These are phyloP conservation scores for Agrypnia vestita DNA, from an alignment of 1,140 invertebrate species.

Conservation along the genomic window DNA sequence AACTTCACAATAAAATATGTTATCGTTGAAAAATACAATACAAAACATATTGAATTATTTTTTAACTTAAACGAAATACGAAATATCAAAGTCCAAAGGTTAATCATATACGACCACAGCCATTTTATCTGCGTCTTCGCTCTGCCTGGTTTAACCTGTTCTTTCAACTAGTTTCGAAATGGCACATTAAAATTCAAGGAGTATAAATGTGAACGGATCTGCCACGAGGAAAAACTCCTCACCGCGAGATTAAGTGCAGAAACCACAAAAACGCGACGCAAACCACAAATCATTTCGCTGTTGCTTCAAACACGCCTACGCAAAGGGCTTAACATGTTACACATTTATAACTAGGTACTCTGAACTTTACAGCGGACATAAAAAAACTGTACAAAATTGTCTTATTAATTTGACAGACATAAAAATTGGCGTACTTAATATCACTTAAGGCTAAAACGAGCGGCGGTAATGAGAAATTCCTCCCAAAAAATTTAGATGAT, in stretches of 20 bases:
- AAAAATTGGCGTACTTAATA: too few species aligned
- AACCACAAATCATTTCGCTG: neutral
- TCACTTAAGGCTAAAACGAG: too few species aligned
- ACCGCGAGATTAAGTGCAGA: neutral
- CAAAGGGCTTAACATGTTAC: neutral
- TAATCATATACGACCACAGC: neutral
- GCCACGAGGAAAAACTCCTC: neutral
- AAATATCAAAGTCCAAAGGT: neutral
- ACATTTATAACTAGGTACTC: neutral
- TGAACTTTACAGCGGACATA: too few species aligned
- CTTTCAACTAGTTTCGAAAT: slow-evolving; percentile 26
- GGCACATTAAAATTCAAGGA: slow-evolving; percentile 4
- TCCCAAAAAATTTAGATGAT: too few species aligned
- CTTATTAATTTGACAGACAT: too few species aligned
- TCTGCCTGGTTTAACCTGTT: neutral
- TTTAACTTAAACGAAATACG: neutral
- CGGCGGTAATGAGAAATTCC: neutral
- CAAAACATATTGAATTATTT: neutral
- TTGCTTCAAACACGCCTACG: neutral
- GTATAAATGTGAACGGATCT: slow-evolving; percentile 15
- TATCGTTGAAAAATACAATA: neutral
- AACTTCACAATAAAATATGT: too few species aligned
- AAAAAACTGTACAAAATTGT: too few species aligned
- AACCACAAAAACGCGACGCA: neutral
- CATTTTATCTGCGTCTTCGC: neutral